Conservation (phyloP, 2,113 vertebrate species). For the Phoxinus phoxinus region DNA sequence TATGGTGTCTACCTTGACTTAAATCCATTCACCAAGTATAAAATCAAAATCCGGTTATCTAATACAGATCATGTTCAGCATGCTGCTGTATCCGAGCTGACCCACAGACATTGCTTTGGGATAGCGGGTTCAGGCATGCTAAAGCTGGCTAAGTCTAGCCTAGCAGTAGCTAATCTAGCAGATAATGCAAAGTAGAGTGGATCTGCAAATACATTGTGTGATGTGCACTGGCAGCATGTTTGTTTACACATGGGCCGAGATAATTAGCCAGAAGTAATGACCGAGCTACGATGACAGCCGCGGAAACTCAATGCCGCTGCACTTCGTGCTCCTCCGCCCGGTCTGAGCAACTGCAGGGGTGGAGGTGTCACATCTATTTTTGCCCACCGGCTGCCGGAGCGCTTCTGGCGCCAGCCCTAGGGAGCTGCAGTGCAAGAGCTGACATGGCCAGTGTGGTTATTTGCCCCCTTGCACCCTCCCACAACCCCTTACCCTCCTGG, state of each 20-base stretch:
- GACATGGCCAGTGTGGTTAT: slow-evolving; percentile 69
- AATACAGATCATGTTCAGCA: background rate
- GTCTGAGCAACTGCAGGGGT: slow-evolving; percentile 74
- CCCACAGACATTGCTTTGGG: background rate
- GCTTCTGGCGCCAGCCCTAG: slow-evolving; percentile 76
- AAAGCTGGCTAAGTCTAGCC: background rate
- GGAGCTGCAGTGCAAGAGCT: slow-evolving; percentile 66
- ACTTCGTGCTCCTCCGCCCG: slow-evolving; percentile 75
- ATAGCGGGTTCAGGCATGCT: background rate
- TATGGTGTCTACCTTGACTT: background rate
- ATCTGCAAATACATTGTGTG: slow-evolving; percentile 68
- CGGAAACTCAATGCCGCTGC: slow-evolving; percentile 74
- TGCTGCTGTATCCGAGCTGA: background rate
- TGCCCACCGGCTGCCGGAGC: slow-evolving; percentile 67
- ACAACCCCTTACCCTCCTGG: slow-evolving; percentile 60
- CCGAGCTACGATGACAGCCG: slow-evolving; percentile 80
- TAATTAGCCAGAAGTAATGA: slow-evolving; percentile 85
- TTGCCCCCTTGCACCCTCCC: slow-evolving; percentile 65
- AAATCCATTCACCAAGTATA: background rate
- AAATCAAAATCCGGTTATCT: background rate
- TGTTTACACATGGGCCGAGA: slow-evolving; percentile 75
- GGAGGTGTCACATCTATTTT: slow-evolving; percentile 74
- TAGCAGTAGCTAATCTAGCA: background rate
- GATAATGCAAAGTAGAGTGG: slow-evolving; percentile 14
- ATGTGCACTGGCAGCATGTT: slow-evolving; percentile 71